Conservation (phyloP, 92 coral and sea anemone genomes). For the Nematostella vectensis region DNA sequence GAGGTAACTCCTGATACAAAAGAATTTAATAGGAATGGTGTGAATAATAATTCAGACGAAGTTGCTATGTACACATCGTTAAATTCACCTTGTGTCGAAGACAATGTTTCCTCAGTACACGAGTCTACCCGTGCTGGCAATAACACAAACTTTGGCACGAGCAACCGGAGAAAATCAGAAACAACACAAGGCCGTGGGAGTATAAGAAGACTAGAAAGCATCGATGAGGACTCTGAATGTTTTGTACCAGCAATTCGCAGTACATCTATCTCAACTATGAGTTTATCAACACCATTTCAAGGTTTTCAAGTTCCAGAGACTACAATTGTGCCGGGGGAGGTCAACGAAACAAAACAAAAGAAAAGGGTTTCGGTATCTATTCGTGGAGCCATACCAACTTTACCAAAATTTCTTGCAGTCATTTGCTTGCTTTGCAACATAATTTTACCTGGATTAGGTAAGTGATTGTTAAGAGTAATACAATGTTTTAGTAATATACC, state of each 20-base stretch:
- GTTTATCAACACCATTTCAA: constrained; percentile 51
- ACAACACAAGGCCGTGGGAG: constrained; percentile 12
- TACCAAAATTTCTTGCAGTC: constrained; percentile 73
- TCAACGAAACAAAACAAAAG: constrained; percentile 4
- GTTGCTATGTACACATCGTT: constrained; percentile 14
- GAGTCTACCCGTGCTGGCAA: constrained; percentile 1
- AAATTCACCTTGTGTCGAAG: constrained; percentile 18
- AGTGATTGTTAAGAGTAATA: constrained; percentile 1
- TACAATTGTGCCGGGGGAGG: constrained; percentile 54
- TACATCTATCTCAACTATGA: constrained; percentile 27
- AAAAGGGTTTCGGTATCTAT: constrained; percentile 18
- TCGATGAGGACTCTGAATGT: constrained; percentile 37
- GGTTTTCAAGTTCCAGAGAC: constrained; percentile 74
- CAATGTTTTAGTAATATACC: background rate
- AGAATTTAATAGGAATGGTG: constrained; percentile 18
- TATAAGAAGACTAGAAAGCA: constrained; percentile 31
- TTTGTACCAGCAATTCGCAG: constrained; percentile 28
- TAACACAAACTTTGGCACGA: constrained; percentile 4
- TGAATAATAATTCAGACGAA: constrained; percentile 30
- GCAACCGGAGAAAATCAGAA: constrained; percentile 3
- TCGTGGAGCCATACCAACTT: constrained; percentile 64
- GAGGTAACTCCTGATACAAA: constrained; percentile 20
- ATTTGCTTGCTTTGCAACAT: constrained; percentile 76
- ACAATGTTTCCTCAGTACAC: constrained; percentile 6
- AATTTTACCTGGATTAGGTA: constrained; percentile 80